These are phyloP conservation scores for Drosophila kokeensis DNA, from an alignment of 2,888 invertebrate genomes.

Conservation along the genomic window DNA sequence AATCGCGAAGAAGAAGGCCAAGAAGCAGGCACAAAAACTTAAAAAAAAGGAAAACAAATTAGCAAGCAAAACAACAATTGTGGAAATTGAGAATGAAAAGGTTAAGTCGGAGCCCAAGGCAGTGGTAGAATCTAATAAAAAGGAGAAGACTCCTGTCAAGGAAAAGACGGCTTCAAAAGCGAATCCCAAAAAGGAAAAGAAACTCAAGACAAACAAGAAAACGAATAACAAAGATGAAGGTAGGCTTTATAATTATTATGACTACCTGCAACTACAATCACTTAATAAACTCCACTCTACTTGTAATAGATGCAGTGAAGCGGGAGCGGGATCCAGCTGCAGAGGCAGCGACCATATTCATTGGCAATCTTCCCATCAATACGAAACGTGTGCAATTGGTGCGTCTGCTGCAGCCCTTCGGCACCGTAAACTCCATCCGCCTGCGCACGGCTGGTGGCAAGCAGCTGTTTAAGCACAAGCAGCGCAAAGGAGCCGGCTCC, in stretches of 20 bases:
- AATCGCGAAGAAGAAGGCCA: constrained; percentile 74
- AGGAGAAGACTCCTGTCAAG: constrained; percentile 26
- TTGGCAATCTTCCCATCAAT: constrained; percentile 84
- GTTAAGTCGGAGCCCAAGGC: not conserved
- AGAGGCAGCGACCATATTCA: constrained; percentile 81
- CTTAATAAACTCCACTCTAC: constrained; percentile 1
- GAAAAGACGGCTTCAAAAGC: constrained; percentile 8
- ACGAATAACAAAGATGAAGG: constrained; percentile 47
- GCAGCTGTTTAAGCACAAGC: constrained; percentile 78
- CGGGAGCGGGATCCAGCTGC: constrained; percentile 54
- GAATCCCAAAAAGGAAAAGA: constrained; percentile 13
- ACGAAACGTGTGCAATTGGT: constrained; percentile 82
- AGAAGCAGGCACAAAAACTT: constrained; percentile 73
- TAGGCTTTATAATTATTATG: constrained; percentile 9
- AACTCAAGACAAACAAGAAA: constrained; percentile 31
- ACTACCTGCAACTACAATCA: not conserved
- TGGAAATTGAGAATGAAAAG: constrained; percentile 2
- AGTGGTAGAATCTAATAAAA: not conserved
- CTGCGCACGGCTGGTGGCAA: constrained; percentile 82
- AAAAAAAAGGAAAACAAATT: constrained; percentile 62
- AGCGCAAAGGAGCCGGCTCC: constrained; percentile 73
- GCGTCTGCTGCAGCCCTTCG: constrained; percentile 75
- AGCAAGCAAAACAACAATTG: not conserved
- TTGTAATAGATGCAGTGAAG: constrained; percentile 42
- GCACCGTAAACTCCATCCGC: constrained; percentile 76